Conservation (phyloP, 2,888 invertebrate species). For the Microchrysa polita region DNA sequence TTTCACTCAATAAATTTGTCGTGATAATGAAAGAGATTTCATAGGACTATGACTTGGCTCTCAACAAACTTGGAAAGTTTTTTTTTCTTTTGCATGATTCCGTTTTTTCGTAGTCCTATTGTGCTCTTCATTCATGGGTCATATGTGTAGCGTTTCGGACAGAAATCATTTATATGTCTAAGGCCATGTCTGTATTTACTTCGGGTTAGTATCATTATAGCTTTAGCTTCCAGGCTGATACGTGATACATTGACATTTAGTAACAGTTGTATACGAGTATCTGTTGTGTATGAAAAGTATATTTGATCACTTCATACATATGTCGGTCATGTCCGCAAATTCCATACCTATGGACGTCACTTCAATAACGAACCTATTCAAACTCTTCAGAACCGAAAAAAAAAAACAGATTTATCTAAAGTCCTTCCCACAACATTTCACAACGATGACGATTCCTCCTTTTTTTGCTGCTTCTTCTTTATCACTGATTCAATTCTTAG, state of each 20-base stretch:
- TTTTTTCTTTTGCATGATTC: too few relatives aligned
- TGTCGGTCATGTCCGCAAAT: constrained; percentile 29
- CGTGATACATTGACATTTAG: not conserved
- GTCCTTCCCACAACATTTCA: constrained; percentile 12
- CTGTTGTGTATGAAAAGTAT: not conserved
- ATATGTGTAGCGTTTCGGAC: not conserved
- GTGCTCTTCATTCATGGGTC: too few relatives aligned
- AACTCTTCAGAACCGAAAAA: not conserved
- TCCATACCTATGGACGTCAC: not conserved
- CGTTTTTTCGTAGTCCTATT: not conserved
- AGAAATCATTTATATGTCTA: not conserved
- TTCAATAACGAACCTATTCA: constrained; percentile 24
- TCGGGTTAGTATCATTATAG: constrained; percentile 6
- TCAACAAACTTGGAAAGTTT: not conserved
- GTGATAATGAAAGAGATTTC: not conserved
- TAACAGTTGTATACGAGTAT: not conserved
- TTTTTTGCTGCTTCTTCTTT: not conserved
- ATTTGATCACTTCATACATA: not conserved
- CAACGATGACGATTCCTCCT: too few relatives aligned
- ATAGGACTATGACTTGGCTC: not conserved
- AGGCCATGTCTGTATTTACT: not conserved
- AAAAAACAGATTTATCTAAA: constrained; percentile 23
- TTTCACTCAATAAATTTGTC: constrained; percentile 4
- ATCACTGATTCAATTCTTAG: not conserved
- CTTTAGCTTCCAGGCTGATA: not conserved